A percentile compares a stretch with the other conserved stretches of the same genome.
Evolutionary conservation across 2,888 invertebrate genomes (phyloP).

Genomic region (Yponomeuta malinellus): DNA sequence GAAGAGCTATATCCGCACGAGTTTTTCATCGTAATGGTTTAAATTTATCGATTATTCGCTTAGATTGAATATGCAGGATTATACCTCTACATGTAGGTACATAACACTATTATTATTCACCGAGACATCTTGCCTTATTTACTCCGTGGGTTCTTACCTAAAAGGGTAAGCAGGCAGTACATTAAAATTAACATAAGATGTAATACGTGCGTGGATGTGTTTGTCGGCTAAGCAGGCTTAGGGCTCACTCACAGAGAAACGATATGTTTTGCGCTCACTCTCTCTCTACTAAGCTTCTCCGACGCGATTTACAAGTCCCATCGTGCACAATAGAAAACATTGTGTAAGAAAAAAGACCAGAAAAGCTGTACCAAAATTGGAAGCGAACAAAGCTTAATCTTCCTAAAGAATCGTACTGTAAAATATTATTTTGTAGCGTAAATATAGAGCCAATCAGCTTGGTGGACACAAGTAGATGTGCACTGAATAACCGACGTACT

Average conservation of each 20-base stretch:
- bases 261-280: not conserved
- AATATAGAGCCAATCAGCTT: too few species aligned
- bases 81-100: not conserved
- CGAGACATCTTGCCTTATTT: not conserved
- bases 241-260: not conserved
- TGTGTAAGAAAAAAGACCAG: not conserved
- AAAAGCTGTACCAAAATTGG: not conserved
- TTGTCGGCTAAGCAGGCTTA: slow-evolving; percentile 9
- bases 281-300: not conserved
- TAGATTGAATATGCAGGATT: too few species aligned
- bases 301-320: not conserved
- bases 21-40: not conserved
- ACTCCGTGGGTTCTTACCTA: not conserved
- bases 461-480: too few species aligned
- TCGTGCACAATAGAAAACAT: not conserved
- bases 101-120: not conserved
- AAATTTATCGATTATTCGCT: not conserved
- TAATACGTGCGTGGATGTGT: not conserved
- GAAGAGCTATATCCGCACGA: not conserved
- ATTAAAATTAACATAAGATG: slow-evolving; percentile 2
- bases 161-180: not conserved
- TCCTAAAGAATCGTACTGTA: too few species aligned
- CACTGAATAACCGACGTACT: too few species aligned
- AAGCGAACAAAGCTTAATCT: not conserved
- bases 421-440: too few species aligned